Percentiles rank a stretch among this genome's conserved stretches.
These are phyloP conservation scores for Coptodon bakossiorum DNA, from an alignment of 2,113 vertebrate species.

Conservation along the genomic window DNA sequence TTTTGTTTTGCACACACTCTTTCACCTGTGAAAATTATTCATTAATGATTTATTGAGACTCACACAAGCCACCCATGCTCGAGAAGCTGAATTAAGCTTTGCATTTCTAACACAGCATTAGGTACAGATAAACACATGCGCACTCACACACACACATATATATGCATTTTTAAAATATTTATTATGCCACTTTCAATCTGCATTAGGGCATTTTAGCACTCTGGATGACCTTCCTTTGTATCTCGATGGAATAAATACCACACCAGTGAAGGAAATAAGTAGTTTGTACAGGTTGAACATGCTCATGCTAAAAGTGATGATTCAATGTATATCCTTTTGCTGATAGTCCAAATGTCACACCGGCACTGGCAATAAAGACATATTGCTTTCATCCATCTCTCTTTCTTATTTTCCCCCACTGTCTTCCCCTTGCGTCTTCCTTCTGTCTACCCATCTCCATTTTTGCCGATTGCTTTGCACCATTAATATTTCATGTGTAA, in stretches of 20 bases:
- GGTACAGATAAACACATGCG: conserved; percentile 23
- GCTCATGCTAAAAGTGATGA: conserved; percentile 25
- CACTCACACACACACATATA: neutral
- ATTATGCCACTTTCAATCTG: neutral
- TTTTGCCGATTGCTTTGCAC: conserved; percentile 73
- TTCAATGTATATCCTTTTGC: conserved; percentile 33
- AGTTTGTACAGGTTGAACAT: neutral
- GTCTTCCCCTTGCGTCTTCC: neutral
- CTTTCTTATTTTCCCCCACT: neutral
- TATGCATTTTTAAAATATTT: neutral
- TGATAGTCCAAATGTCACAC: conserved; percentile 29
- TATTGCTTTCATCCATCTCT: conserved; percentile 38
- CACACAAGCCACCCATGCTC: conserved; percentile 22
- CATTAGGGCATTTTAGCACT: conserved; percentile 1
- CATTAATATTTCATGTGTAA: conserved; percentile 77
- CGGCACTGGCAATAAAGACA: conserved; percentile 24
- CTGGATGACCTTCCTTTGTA: conserved; percentile 50
- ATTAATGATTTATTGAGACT: conserved; percentile 58
- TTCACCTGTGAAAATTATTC: conserved; percentile 65
- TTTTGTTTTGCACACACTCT: conserved; percentile 1
- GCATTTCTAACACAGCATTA: conserved; percentile 52
- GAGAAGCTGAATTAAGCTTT: conserved; percentile 43
- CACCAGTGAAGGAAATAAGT: neutral
- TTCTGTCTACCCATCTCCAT: conserved; percentile 56
- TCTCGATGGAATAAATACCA: neutral